Evolutionary conservation across 2,888 invertebrate species (phyloP), one percentile per base, ranked within the genome.

Genomic region (Drymonia ruficornis): DNA sequence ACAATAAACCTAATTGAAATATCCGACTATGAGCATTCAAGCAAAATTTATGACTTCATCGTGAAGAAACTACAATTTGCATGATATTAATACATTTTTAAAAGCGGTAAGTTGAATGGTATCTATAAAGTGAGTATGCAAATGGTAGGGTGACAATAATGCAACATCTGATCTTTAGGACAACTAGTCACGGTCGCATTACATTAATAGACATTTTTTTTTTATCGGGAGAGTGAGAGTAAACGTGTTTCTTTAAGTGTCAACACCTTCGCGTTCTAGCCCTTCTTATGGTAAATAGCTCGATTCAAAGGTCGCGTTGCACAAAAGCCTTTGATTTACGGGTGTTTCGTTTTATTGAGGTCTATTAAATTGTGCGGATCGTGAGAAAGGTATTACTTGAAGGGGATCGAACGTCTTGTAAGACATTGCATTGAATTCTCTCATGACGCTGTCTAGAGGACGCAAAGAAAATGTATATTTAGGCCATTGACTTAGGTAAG

Each of bases 261-360:
- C 91, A 85, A 91, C 91, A 91, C 91, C 91, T 90, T 89, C 89
- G 81, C 86, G 84, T 64, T 88, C 89, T 90, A 91, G 87, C 88
- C 88, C 82, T 90, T 89, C 80, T 83, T 84, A 90, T 89, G 72
- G 85, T 87, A 89, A 89, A 86, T 78, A 86, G 80, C 68, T 62
- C 74, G 75, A 83, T 84, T 86, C 9, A 89, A 89, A 88, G 89
- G 83, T 87, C 81, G 81, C 74, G 67, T 63, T 61, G 72, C 72
- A 91, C 88, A 91, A 90, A 84, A 81, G 72, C 67, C 78, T 81
- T 85, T 89, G 91, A 91, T 90, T 91, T 91, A 91, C 89, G 90
- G 80, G 80, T 83, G 83, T 83, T 83, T 80, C 78, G 79, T 79
- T 87, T 85, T 82, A 86, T 84, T 83, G 80, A 87, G 82, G 83